Conservation (phyloP, 1,140 invertebrate genomes). For the Spodoptera litura region DNA sequence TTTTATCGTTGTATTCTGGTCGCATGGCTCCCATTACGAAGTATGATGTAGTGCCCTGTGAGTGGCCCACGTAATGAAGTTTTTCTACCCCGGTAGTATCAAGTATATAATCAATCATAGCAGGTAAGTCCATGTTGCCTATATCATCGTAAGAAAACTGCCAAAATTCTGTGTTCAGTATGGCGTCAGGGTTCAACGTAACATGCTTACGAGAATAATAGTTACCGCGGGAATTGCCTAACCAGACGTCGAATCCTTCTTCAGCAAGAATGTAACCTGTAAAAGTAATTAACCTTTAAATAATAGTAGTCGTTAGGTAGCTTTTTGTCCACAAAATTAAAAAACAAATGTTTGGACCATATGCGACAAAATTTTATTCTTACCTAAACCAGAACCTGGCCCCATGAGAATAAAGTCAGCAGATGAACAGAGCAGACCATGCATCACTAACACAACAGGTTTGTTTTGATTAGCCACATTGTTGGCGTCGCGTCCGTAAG, state of each 20-base stretch:
- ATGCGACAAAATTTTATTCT: slow-evolving; percentile 16
- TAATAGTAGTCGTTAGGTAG: too few species aligned
- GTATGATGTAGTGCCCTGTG: slow-evolving; percentile 90
- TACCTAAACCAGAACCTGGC: slow-evolving; percentile 84
- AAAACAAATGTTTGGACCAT: not conserved
- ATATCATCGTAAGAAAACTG: slow-evolving; percentile 94
- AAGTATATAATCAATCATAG: slow-evolving; percentile 91
- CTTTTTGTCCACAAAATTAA: not conserved
- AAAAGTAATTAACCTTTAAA: slow-evolving; percentile 51
- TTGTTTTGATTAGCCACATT: slow-evolving; percentile 55
- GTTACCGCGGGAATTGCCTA: slow-evolving; percentile 90
- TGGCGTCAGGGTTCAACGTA: slow-evolving; percentile 85
- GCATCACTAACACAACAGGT: slow-evolving; percentile 88
- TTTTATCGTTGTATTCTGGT: slow-evolving; percentile 87
- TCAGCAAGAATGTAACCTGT: slow-evolving; percentile 90
- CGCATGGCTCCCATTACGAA: slow-evolving; percentile 87
- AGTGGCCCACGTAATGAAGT: slow-evolving; percentile 90
- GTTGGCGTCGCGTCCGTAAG: slow-evolving; percentile 77
- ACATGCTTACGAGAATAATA: slow-evolving; percentile 88
- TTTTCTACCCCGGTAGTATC: slow-evolving; percentile 86
- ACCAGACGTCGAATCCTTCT: slow-evolving; percentile 92
- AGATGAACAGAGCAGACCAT: slow-evolving; percentile 87
- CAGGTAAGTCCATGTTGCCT: slow-evolving; percentile 91
- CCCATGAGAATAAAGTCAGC: slow-evolving; percentile 87
- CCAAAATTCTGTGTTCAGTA: slow-evolving; percentile 89